Evolutionary conservation across 2,113 vertebrate species (phyloP), one percentile per base, ranked within the genome.

Genomic region (Athene noctua): DNA sequence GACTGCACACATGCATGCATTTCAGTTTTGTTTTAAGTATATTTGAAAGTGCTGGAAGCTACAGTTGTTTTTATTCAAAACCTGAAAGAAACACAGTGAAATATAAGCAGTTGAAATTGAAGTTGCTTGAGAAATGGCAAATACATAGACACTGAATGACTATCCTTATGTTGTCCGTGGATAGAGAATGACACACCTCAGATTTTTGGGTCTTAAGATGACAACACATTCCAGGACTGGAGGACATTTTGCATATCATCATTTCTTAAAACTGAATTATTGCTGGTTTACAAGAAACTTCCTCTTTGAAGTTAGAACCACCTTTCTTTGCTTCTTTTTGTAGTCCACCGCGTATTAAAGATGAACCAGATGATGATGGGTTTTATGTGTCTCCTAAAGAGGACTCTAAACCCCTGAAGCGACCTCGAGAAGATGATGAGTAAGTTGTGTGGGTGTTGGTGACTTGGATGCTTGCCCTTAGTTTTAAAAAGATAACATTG

Each of bases 371-470:
- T 84, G 99, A 98, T 96, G 98, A 99, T 61, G 98, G 98, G 44
- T 99, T 98, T 97, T 98, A 97, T 93, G 95, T 90, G 1, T 97
- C 98, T 91, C 98, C 98, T 47, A 99, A 98, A 97, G 98, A 98
- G 88, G 98, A 99, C 94, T 97, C 98, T 93, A 99, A 99, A 96
- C 87, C 95, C 11, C 90, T 98, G 94, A 99, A 99, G 97, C 98
- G 99, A 96, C 98, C 98, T 91, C 96, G 98, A 88, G 98, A 99
- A 44, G 99, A 99, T 36, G 98, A 99, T 67, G 99, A 99, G 99
- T 99, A 97, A 96, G 99, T 99, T 92, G 30, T 1, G 10, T 65
- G 65, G n/a, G 58, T 86, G 38, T 29, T 73, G 34, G 13, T 85
- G 94, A 82, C 80, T 95, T 58, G 15, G 9, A 40, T 91, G 21